phyloP scores from a whole-genome alignment of 2,797 vertebrate species.

The Falco concolor region DNA sequence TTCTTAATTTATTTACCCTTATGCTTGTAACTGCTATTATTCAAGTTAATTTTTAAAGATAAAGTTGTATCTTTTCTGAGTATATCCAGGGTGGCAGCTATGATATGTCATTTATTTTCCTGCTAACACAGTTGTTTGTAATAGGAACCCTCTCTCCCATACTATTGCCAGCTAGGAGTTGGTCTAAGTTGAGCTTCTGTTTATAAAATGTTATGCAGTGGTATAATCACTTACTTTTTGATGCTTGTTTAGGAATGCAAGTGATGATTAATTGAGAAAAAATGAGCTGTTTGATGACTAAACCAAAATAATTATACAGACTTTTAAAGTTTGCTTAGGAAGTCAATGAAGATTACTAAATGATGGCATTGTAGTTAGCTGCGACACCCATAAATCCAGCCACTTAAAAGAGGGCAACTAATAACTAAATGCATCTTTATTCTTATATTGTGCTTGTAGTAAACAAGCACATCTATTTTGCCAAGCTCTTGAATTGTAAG shows the following conservation, averaged over 20 bases:
- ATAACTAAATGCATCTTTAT: not conserved
- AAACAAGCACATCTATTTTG: not conserved
- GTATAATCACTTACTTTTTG: not conserved
- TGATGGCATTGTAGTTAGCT: not conserved
- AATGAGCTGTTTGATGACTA: not conserved
- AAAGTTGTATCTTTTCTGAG: not conserved
- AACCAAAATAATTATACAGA: not conserved
- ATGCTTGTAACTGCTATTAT: not conserved
- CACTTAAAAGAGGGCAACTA: not conserved
- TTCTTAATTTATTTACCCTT: not conserved
- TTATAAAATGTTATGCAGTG: not conserved
- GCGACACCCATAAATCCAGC: not conserved
- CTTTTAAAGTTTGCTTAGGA: not conserved
- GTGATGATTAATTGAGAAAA: not conserved
- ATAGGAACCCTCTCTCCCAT: not conserved
- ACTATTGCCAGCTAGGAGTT: not conserved
- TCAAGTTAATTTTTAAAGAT: not conserved
- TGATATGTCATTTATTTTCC: not conserved
- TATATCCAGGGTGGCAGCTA: not conserved
- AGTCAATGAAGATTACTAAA: not conserved
- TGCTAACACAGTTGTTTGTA: not conserved
- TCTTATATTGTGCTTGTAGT: not conserved
- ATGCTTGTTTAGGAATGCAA: not conserved
- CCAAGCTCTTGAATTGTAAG: not conserved
- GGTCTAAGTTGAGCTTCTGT: not conserved